Evolutionary conservation across 2,113 vertebrate species (phyloP).

Genomic region (Mormyrus iriodes): DNA sequence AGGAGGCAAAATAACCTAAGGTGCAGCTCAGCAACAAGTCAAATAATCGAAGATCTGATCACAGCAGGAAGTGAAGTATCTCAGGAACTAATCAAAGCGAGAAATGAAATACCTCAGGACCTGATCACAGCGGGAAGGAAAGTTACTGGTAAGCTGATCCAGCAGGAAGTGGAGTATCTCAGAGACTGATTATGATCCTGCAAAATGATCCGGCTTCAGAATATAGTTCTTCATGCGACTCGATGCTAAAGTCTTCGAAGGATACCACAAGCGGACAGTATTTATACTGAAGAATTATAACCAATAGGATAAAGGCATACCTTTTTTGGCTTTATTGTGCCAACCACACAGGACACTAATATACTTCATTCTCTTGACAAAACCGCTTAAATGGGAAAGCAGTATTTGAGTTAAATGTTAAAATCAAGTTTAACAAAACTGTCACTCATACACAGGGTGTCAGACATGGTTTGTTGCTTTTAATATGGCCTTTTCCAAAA

Average conservation of each 20-base stretch:
- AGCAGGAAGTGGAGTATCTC: neutral
- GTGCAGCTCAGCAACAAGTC: neutral
- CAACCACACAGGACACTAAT: neutral
- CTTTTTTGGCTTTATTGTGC: neutral
- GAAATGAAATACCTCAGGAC: neutral
- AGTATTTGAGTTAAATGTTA: neutral
- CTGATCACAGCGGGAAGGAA: neutral
- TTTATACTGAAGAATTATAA: neutral
- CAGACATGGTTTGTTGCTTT: neutral
- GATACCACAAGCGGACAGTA: neutral
- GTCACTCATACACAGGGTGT: neutral
- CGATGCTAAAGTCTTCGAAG: neutral
- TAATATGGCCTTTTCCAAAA: neutral
- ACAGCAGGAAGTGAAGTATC: constrained; percentile 4
- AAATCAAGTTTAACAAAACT: neutral
- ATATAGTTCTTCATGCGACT: neutral
- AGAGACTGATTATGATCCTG: neutral
- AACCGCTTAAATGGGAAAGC: neutral
- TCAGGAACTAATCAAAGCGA: neutral
- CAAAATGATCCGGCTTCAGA: neutral
- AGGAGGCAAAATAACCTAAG: neutral
- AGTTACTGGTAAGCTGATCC: neutral
- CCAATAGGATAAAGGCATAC: neutral
- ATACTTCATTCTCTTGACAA: neutral
- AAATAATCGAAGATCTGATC: neutral